phyloP scores from a whole-genome alignment of 1,140 invertebrate species.

The Brachionus calyciflorus region DNA sequence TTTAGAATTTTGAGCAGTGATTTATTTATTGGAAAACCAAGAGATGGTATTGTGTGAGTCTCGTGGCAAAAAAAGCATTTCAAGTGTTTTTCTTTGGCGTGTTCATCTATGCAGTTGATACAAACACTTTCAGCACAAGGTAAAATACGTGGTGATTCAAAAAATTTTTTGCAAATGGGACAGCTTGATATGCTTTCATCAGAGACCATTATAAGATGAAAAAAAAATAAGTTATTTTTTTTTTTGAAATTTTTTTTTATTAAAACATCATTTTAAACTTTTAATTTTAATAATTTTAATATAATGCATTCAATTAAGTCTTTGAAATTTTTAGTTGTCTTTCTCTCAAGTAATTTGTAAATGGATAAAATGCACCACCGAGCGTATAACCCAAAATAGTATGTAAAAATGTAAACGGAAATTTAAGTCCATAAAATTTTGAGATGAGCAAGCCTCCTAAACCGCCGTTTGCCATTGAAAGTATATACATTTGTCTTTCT shows the following conservation, averaged over 20 bases:
- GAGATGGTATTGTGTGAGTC: not conserved
- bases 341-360: not conserved
- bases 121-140: slow-evolving; percentile 23
- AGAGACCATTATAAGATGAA: not conserved
- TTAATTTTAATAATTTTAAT: no score
- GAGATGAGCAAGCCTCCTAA: not conserved
- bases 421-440: slow-evolving; percentile 7
- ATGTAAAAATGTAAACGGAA: not conserved
- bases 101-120: not conserved
- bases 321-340: not conserved
- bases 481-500: not conserved
- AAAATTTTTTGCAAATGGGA: not conserved
- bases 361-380: not conserved
- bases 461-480: slow-evolving; percentile 5
- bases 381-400: not conserved
- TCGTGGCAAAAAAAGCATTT: not conserved
- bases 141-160: slow-evolving; percentile 12
- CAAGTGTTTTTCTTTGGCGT: not conserved
- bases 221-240: no score
- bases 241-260: no score
- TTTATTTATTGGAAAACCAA: not conserved
- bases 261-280: no score
- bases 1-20: not conserved
- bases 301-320: no score
- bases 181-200: not conserved